Evolutionary conservation across 2,888 invertebrate genomes (phyloP), one percentile per base, ranked within the genome.

Genomic region (Terebella lapidaria): DNA sequence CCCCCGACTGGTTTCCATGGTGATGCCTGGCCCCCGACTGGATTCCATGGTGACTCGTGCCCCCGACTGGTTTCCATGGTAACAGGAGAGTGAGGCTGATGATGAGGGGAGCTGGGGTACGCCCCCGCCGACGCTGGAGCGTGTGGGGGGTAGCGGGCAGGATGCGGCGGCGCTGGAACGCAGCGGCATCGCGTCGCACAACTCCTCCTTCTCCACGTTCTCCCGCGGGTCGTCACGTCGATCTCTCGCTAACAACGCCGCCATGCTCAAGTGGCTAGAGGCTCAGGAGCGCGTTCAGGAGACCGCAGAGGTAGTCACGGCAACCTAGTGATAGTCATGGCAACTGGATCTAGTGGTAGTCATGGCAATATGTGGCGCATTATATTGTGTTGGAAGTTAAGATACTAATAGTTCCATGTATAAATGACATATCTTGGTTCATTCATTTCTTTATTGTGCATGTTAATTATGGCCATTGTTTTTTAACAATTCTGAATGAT

Each of bases 231-330:
- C 92, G 63, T 75, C 78, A 74, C 84, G 92, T 24, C 83, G 92
- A 47, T 92, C 92, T 1, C 91, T 92, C 87, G 85, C 90, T n/a
- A 89, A 90, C 51, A 88, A 87, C 71, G 85, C 85, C 47, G 84
- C 76, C 57, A 77, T 79, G 70, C 74, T 70, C 55, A 75, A 76
- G 63, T 93, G 92, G 92, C 85, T 89, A 69, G 92, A 92, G 75
- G 92, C 92, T 22, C 77, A 77, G 60, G 75, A 77, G 58, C 68
- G 45, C 20, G 30, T 42, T 26, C 63, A 63, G 45, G 56, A 60
- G n/a, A 27, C 27, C 24, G 30, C 20, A 20, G 45, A 57, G 56
- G 42, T 35, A 35, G n/a, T 35, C n/a, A n/a, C n/a, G n/a, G n/a
- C n/a, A n/a, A n/a, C n/a, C n/a, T n/a, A n/a, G n/a, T n/a, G n/a